Conservation (phyloP, 2,888 invertebrate species). For the Antheraea assamensis region DNA sequence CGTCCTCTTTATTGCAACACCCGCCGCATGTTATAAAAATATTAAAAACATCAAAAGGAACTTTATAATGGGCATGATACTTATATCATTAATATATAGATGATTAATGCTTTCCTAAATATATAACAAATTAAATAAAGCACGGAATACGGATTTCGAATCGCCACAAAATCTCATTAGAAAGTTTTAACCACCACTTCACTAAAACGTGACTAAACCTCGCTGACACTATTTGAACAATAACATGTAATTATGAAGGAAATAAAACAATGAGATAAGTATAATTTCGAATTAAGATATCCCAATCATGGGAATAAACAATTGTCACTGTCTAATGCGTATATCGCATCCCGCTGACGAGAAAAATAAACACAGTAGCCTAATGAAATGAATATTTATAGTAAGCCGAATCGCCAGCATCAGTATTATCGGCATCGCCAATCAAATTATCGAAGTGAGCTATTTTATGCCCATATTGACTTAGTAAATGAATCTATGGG, state of each 20-base stretch:
- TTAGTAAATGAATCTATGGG: slow-evolving; percentile 42
- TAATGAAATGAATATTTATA: slow-evolving; percentile 15
- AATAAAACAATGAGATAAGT: not conserved
- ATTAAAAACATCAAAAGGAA: no score
- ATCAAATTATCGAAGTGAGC: slow-evolving; percentile 36
- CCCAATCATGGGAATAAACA: not conserved
- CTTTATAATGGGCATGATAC: no score
- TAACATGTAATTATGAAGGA: not conserved
- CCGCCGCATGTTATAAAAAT: no score
- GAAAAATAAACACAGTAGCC: not conserved
- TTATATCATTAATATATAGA: no score
- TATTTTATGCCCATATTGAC: slow-evolving; percentile 41
- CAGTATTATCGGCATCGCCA: slow-evolving; percentile 30
- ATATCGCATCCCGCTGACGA: not conserved
- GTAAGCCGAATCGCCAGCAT: not conserved
- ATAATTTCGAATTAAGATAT: not conserved
- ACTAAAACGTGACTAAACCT: not conserved
- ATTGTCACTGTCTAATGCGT: not conserved
- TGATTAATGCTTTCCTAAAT: no score
- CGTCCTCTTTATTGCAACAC: no score
- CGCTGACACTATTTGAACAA: not conserved
- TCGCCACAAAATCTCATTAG: not conserved
- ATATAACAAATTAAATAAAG: not conserved
- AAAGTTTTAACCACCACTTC: not conserved
- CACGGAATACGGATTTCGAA: not conserved